Evolutionary conservation across 2,888 invertebrate genomes (phyloP).

Genomic region (Germaria angustata): DNA sequence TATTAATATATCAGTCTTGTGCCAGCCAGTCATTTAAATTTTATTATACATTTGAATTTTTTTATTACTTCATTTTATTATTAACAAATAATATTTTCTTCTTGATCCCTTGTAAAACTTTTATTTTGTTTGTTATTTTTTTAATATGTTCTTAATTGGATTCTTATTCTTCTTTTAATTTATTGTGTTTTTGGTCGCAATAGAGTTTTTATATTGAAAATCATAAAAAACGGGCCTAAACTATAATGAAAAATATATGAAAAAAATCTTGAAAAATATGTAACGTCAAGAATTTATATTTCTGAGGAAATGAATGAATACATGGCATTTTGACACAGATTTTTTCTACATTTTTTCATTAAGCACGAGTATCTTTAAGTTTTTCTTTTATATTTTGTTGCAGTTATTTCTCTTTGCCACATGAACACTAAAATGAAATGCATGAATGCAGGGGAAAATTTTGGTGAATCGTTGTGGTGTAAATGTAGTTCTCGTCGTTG

Average conservation of each 20-base stretch:
- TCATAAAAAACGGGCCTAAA: not conserved
- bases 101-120: no score
- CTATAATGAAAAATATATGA: not conserved
- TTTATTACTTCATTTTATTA: no score
- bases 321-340: conserved; percentile 9
- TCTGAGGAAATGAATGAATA: not conserved
- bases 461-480: not conserved
- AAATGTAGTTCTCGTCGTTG: not conserved
- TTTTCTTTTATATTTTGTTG: not conserved
- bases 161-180: not conserved
- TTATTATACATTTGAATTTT: no score
- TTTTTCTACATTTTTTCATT: not conserved
- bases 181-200: not conserved
- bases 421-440: not conserved
- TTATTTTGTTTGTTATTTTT: no score
- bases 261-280: not conserved
- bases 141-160: not conserved
- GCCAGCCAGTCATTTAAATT: no score
- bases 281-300: not conserved
- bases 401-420: not conserved
- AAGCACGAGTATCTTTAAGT: not conserved
- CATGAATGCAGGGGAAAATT: not conserved
- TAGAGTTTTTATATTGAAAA: not conserved
- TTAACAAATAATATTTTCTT: no score
- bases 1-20: no score